phyloP scores from a whole-genome alignment of 2,888 invertebrate genomes.

The Protodeltote pygarga region DNA sequence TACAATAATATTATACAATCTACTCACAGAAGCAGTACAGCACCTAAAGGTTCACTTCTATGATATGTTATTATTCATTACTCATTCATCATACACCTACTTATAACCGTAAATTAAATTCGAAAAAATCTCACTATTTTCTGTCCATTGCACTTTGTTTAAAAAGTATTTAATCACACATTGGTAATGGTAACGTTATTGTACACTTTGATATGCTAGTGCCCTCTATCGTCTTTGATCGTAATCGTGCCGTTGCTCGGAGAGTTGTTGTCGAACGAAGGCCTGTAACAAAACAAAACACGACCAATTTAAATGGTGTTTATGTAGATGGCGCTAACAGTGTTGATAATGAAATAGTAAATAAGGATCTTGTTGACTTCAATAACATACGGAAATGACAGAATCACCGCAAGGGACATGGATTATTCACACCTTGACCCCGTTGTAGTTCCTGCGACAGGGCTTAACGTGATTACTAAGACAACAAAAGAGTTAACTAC shows the following conservation, averaged over 20 bases:
- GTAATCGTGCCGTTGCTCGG: conserved; percentile 79
- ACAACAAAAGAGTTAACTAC: conserved; percentile 11
- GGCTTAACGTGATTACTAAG: conserved; percentile 13
- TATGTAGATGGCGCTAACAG: conserved; percentile 54
- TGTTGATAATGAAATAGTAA: neutral
- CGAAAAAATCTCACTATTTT: conserved; percentile 61
- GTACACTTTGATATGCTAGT: conserved; percentile 52
- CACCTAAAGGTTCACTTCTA: conserved; percentile 9
- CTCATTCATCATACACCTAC: conserved; percentile 26
- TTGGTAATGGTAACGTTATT: conserved; percentile 21
- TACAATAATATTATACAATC: conserved; percentile 10
- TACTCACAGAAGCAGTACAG: conserved; percentile 18
- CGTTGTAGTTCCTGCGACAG: conserved; percentile 17
- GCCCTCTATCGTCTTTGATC: conserved; percentile 76
- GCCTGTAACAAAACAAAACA: conserved; percentile 61
- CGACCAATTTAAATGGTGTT: conserved; percentile 9
- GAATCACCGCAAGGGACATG: conserved; percentile 27
- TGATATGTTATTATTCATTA: conserved; percentile 29
- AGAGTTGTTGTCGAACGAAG: conserved; percentile 63
- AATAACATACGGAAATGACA: conserved; percentile 34
- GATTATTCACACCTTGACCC: conserved; percentile 39
- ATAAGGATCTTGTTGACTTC: conserved; percentile 17
- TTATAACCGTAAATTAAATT: conserved; percentile 52
- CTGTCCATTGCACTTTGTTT: conserved; percentile 41
- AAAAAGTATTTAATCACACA: conserved; percentile 28